phyloP scores from a whole-genome alignment of 2,888 invertebrate genomes.

The Pollenia griseotomentosa region DNA sequence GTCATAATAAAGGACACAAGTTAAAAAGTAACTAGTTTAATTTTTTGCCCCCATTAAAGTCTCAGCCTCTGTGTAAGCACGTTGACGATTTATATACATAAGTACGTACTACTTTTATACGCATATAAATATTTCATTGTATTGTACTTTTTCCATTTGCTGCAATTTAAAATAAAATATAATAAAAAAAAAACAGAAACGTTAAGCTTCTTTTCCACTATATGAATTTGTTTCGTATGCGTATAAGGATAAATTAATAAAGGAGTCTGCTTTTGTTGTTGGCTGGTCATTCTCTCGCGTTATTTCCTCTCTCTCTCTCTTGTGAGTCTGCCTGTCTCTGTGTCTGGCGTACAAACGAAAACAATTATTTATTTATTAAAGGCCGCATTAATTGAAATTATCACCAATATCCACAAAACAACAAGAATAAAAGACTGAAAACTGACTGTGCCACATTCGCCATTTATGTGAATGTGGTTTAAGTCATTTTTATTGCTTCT shows the following conservation, averaged over 20 bases:
- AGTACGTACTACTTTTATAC: neutral
- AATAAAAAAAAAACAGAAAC: neutral
- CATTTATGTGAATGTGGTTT: conserved; percentile 13
- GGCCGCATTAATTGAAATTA: conserved; percentile 75
- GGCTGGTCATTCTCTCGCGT: neutral
- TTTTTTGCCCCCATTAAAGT: neutral
- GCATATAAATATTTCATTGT: conserved; percentile 51
- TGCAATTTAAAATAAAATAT: conserved; percentile 34
- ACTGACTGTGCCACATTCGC: conserved; percentile 16
- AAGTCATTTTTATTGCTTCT: neutral
- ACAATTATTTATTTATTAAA: conserved; percentile 76
- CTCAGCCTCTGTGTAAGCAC: neutral
- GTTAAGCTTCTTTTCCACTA: conserved; percentile 71
- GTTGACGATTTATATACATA: conserved; percentile 23
- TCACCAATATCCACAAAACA: conserved; percentile 61
- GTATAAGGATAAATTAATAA: conserved; percentile 56
- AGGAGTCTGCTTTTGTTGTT: conserved; percentile 26
- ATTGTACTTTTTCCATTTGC: conserved; percentile 37
- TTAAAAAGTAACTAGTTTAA: neutral
- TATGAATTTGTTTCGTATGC: conserved; percentile 48
- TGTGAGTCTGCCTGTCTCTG: neutral
- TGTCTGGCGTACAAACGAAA: conserved; percentile 49
- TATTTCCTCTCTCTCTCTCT: neutral
- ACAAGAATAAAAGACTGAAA: conserved; percentile 32
- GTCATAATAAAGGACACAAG: no score